Evolutionary conservation across 2,888 invertebrate species (phyloP).

Genomic region (Drosophila bunnanda): DNA sequence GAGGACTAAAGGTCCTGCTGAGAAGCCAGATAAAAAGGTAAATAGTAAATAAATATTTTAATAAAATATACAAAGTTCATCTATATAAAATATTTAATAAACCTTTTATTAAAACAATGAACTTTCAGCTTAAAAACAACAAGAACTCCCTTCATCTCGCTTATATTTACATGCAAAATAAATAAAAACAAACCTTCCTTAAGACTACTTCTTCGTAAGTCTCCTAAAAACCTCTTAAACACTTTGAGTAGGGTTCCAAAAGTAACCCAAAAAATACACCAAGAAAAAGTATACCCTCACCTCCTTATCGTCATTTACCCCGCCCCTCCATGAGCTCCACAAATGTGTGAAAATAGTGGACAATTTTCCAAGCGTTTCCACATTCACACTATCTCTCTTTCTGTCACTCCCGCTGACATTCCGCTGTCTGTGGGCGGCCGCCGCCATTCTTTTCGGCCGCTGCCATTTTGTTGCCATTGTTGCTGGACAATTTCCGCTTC

Average conservation of each 20-base stretch:
- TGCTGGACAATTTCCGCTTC: slow-evolving; percentile 80
- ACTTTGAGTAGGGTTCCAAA: slow-evolving; percentile 26
- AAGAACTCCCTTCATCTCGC: not conserved
- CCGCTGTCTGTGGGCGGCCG: slow-evolving; percentile 33
- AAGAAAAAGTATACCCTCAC: slow-evolving; percentile 54
- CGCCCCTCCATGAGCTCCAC: slow-evolving; percentile 44
- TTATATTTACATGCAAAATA: slow-evolving; percentile 4
- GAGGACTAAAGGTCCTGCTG: not conserved
- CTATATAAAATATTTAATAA: too few relatives aligned
- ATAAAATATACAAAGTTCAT: too few relatives aligned
- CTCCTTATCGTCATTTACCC: slow-evolving; percentile 15
- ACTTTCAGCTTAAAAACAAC: not conserved
- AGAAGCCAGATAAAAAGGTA: too few relatives aligned
- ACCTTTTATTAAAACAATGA: not conserved
- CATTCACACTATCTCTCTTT: slow-evolving; percentile 15
- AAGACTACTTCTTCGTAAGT: not conserved
- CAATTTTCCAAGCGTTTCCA: slow-evolving; percentile 52
- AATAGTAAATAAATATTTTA: not conserved
- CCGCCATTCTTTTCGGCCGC: slow-evolving; percentile 49
- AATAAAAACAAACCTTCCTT: not conserved
- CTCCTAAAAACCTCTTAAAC: slow-evolving; percentile 11
- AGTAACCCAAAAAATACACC: slow-evolving; percentile 50
- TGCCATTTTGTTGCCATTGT: slow-evolving; percentile 79
- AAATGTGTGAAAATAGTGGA: slow-evolving; percentile 81
- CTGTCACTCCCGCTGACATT: slow-evolving; percentile 7